Evolutionary conservation across 2,797 vertebrate genomes (phyloP), one percentile per base, ranked within the genome.

Genomic region (Miichthys miiuy): DNA sequence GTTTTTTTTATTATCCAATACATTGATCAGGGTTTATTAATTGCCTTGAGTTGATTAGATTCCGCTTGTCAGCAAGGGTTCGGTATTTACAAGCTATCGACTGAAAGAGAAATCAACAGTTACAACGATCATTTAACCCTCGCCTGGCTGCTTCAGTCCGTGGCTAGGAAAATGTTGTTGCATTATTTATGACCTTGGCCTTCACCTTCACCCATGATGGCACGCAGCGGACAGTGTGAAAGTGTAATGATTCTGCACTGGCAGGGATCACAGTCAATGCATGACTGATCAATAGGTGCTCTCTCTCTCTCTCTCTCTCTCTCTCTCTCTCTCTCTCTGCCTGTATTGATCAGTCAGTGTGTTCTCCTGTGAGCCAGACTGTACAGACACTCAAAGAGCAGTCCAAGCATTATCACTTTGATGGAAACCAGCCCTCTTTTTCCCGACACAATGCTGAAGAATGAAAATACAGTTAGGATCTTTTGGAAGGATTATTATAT

Each of bases 181-280:
- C 56, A 21, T 62, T 69, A 87, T 86, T 86, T 80, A 66, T 87
- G 92, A 92, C 92, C 86, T 90, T 91, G 89, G 68, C 68, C 80
- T 84, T 92, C 84, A 93, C 93, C 88, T 92, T 95, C 90, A 89
- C 79, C 87, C 73, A 30, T 74, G 74, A 72, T 42, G 52, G 73
- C 79, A 63, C 66, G 69, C 79, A 76, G 68, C 23, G 64, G 61
- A 74, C 82, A 84, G 34, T 80, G 79, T 75, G 87, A 90, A 72
- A 64, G 75, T 60, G 71, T 94, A 94, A 94, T 92, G 93, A 94
- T 91, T 86, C 72, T 58, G 67, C 68, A 17, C 70, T 77, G 78
- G 75, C 86, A 68, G 80, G 66, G 75, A 81, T 87, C 68, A 72
- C 85, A 91, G 78, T 80, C 89, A 75, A 83, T 87, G 87, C 64